phyloP scores from a whole-genome alignment of 2,113 vertebrate species.

The Grus americana region DNA sequence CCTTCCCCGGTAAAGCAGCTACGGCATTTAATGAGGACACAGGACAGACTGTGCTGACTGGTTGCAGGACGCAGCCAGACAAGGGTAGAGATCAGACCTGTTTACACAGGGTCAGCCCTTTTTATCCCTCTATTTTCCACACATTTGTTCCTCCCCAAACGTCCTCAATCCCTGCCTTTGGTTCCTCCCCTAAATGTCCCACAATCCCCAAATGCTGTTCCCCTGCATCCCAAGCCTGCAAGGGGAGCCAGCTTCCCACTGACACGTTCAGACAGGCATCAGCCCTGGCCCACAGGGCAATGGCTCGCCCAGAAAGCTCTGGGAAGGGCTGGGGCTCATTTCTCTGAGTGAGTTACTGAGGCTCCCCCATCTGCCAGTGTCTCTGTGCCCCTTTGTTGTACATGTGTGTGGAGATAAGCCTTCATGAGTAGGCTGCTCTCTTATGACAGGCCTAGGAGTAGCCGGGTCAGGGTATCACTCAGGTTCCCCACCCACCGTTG shows the following conservation, averaged over 20 bases:
- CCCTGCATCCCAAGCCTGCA: neutral
- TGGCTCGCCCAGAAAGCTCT: neutral
- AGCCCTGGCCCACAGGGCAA: neutral
- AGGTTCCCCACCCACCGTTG: accelerated
- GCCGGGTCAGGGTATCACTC: no score
- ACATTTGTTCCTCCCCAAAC: neutral
- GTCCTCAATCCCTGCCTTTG: neutral
- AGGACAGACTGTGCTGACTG: neutral
- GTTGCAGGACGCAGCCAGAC: neutral
- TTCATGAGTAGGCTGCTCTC: neutral
- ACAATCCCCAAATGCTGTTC: neutral
- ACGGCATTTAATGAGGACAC: neutral
- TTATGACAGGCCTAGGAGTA: neutral
- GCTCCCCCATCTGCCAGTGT: neutral
- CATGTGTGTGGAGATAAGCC: neutral
- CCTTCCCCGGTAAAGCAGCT: neutral
- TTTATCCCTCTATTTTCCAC: neutral
- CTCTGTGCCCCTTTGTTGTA: neutral
- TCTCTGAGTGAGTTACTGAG: neutral
- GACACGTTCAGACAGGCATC: neutral
- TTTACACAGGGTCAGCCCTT: neutral
- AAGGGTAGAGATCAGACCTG: neutral
- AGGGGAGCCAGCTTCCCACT: neutral
- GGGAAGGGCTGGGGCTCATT: neutral
- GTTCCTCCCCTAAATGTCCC: neutral